Base-by-base conservation (phyloP, 1,140 invertebrate genomes). In the Euwallacea fornicatus region DNA sequence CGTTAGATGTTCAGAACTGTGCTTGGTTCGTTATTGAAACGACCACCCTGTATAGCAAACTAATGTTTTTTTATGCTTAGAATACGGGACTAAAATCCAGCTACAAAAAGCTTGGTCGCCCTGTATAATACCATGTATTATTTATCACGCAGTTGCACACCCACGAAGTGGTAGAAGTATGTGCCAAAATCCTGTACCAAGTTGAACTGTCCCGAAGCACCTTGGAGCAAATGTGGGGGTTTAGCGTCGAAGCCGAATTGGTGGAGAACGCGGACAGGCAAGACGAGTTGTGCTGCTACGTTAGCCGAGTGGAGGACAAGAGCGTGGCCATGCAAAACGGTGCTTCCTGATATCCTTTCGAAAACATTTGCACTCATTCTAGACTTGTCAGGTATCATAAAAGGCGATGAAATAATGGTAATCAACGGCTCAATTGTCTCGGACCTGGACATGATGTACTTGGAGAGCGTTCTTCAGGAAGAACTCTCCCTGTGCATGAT, bases 401-500 rank as follows among this genome's bases (percentile, higher is more conserved):
- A 97, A 84, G 92, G 95, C 76, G 97, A 98, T 83, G 96, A 98
- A 84, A 97, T 98, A 81, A 95, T 98, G 89, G 95, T 98, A 77
- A 97, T 99, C 82, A 98, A 99, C 84, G 94, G 96, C 73, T 95
- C 96, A 72, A 95, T 98, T 79, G 96, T 98, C 54, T 95, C 93
- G 73, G 96, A 98, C 84, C 86, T 99, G 83, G 96, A 98, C 87
- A 99, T 99, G 96, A 98, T 98, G 93, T 98, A 97, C 86, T 88
- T 98, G 79, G 97, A 98, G 82, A 91, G 91, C 79, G 93, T 98
- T 44, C 86, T 98, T 68, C 95, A 98, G 84, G 96, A 98, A 82
- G 96, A 97, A 80, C 86, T 95, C 44, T 91, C 93, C 41, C 86
- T 98, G n/a, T 96, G 94, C 84, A 94, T 98, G 90, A 98, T 97